phyloP scores from a whole-genome alignment of 2,888 invertebrate genomes.

The Catocala fraxini region DNA sequence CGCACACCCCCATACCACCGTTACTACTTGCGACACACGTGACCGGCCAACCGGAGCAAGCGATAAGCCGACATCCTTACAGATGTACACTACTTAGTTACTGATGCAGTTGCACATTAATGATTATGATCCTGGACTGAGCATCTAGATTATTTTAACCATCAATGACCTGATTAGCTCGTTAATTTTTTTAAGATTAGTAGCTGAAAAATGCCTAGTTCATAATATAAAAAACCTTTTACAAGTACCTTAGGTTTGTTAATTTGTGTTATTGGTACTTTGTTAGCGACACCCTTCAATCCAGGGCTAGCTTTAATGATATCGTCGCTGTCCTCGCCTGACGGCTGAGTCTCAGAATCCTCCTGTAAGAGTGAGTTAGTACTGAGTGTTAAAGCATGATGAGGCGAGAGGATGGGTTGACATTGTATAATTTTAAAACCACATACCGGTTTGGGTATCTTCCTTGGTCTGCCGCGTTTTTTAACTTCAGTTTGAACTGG shows the following conservation, averaged over 20 bases:
- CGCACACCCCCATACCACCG: background rate
- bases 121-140: too few relatives aligned
- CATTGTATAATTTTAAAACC: background rate
- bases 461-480: constrained; percentile 76
- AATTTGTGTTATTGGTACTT: constrained; percentile 58
- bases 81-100: background rate
- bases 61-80: too few relatives aligned
- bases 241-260: constrained; percentile 62
- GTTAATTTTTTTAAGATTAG: too few relatives aligned
- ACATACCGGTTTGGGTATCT: constrained; percentile 65
- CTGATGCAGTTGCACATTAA: too few relatives aligned
- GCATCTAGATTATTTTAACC: too few relatives aligned
- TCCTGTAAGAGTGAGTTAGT: constrained; percentile 66
- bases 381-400: constrained; percentile 30
- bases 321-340: constrained; percentile 81
- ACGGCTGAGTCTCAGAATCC: constrained; percentile 76
- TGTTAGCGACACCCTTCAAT: constrained; percentile 57
- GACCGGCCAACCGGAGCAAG: too few relatives aligned
- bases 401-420: constrained; percentile 6
- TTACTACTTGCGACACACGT: background rate
- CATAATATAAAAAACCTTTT: constrained; percentile 9
- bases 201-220: too few relatives aligned
- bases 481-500: constrained; percentile 60
- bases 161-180: too few relatives aligned
- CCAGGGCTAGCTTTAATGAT: constrained; percentile 63